Percentiles rank a stretch among this genome's conserved stretches.
phyloP scores from a whole-genome alignment of 2,797 vertebrate genomes.

The Columba guinea region DNA sequence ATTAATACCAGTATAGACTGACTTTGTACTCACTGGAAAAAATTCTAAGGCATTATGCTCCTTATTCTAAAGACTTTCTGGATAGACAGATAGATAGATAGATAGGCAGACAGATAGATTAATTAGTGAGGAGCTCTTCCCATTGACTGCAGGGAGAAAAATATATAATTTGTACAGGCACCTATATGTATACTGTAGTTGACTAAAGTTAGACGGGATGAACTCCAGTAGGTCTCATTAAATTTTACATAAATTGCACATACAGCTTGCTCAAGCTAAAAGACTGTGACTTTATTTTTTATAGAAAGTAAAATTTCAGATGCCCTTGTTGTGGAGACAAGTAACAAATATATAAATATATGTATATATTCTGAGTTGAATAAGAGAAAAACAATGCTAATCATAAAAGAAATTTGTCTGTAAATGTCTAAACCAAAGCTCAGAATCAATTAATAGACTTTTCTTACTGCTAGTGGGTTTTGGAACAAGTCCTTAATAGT shows the following conservation, averaged over 20 bases:
- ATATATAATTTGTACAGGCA: neutral
- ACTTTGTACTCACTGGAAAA: neutral
- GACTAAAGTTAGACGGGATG: neutral
- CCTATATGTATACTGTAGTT: fast-evolving
- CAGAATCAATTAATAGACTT: neutral
- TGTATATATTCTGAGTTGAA: neutral
- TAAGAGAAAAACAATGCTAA: neutral
- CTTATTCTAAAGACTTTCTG: neutral
- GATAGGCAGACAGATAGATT: no score
- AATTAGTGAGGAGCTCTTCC: neutral
- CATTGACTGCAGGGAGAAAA: neutral
- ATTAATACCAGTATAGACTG: neutral
- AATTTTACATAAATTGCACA: neutral
- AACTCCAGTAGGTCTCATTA: neutral
- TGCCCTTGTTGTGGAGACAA: neutral
- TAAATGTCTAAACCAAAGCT: neutral
- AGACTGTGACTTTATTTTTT: neutral
- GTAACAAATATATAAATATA: neutral
- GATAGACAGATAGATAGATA: no score
- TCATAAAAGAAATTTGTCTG: neutral
- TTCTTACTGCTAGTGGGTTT: neutral
- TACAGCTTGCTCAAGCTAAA: neutral
- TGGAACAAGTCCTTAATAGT: neutral
- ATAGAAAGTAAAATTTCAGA: neutral
- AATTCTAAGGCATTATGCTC: neutral